Base-by-base conservation (phyloP, 2,113 vertebrate genomes). In the Callionymus lyra region DNA sequence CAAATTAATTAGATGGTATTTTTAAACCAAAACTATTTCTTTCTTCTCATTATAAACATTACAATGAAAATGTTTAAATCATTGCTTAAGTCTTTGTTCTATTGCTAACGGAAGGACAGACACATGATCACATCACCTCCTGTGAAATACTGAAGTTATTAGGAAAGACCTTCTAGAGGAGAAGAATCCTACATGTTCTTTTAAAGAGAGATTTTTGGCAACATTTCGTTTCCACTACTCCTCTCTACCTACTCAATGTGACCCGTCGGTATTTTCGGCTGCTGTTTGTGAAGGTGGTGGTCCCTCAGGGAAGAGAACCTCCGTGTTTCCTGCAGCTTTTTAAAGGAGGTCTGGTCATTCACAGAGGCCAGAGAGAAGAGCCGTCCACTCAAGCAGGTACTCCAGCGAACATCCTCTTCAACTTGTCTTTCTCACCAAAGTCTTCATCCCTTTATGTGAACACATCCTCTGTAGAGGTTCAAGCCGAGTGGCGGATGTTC, bases 291-390 rank as follows among this genome's bases (percentile, higher is more conserved):
- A 27, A 86, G 84, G 76, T 88, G 59, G 62, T 77, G 17, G 68
- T 86, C 6, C 50, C 46, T 47, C 81, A 88, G 74, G 87, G 85
- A 10, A 49, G 77, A 40, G 87, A 89, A 17, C 82, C 84, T 1
- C 72, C 85, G 1, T 85, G 80, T 50, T 88, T 89, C 65, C 77
- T 87, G 52, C 87, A 85, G 70, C 80, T 89, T 13, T 89, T 88
- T 68, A 73, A 80, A 44, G 86, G 87, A 48, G 79, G 77, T 9
- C 63, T 89, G 70, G 66, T 85, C 31, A 53, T 85, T 48, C 80
- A 88, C 60, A 75, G 35, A 50, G 79, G 76, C 19, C 59, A 62
- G 16, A 40, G 75, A 45, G 79, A 76, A 8, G 59, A 72, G 11
- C 17, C 36, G 1, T 38, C 57, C 10, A 27, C 47, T 31, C 42